Base-by-base conservation (phyloP, 2,888 invertebrate genomes). In the Dinocampus coccinellae region DNA sequence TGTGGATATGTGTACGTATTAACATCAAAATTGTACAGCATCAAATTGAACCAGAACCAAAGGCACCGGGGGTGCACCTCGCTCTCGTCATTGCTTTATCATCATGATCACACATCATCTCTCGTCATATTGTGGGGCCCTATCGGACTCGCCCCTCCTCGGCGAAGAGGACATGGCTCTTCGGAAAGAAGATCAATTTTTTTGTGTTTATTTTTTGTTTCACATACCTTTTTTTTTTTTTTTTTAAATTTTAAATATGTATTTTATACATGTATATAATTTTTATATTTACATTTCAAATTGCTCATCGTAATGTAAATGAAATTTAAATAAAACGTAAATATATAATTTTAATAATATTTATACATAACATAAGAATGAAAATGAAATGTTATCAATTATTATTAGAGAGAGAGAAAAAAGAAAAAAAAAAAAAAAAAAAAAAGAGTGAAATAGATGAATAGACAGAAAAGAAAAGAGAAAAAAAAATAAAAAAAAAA, bases 121-220 rank as follows among this genome's bases (percentile, higher is more conserved):
- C 76, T 74, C 72, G 73, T 60, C 77, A 71, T 75, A 79, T 77
- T 79, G 80, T 81, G 78, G 83, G 84, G 85, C 87, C 85, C 85
- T 87, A 87, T 80, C 86, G 85, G 82, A 83, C 79, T 81, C 83
- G 57, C 66, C 84, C 86, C 84, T 87, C 88, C 87, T 70, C 84
- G 86, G 86, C 82, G 86, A 88, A 88, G 88, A 88, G 88, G 87
- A 86, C 84, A 84, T 80, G 85, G 82, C 88, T 88, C 88, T 88
- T 88, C 87, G 88, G 87, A 88, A 88, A 88, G 87, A 88, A 88
- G 86, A 88, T 87, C 85, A 84, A 87, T 83, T 77, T 74, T 76
- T 77, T 82, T 84, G 84, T 69, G n/a, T 67, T 83, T 84, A 81
- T 84, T 80, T 77, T 80, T 83, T 74, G 69, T 76, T 58, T 58